Conservation (phyloP, 2,888 invertebrate genomes). For the Netelia fuscicornis region DNA sequence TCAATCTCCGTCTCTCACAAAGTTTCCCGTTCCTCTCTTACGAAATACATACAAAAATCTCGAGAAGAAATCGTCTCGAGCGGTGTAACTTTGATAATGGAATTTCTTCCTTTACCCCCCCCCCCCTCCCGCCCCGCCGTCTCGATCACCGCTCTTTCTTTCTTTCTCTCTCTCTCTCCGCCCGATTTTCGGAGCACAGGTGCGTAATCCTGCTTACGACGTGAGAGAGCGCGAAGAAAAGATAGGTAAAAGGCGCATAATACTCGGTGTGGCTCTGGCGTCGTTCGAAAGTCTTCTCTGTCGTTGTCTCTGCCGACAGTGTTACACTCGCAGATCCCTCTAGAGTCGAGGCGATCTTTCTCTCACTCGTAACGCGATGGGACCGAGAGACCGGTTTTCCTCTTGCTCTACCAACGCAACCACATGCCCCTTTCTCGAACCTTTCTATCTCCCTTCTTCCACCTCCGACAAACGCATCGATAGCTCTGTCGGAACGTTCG, state of each 20-base stretch:
- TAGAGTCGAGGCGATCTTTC: conserved; percentile 9
- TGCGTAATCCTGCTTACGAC: conserved; percentile 1
- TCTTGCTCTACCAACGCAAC: conserved; percentile 13
- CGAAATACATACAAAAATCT: not conserved
- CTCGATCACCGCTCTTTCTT: conserved; percentile 20
- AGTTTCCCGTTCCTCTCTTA: no score
- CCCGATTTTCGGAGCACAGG: not conserved
- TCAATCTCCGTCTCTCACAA: not conserved
- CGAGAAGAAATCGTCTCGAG: conserved; percentile 28
- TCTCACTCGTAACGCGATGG: conserved; percentile 25
- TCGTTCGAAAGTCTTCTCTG: conserved; percentile 20
- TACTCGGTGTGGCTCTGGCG: not conserved
- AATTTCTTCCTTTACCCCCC: conserved; percentile 55
- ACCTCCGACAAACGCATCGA: conserved; percentile 20
- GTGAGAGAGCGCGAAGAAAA: conserved; percentile 8
- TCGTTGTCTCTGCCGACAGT: conserved; percentile 17
- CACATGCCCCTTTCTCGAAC: conserved; percentile 17
- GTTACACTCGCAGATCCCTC: conserved; percentile 19
- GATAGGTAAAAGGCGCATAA: conserved; percentile 30
- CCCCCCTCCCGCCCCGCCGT: not conserved
- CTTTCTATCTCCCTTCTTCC: conserved; percentile 23
- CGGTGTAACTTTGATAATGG: conserved; percentile 14
- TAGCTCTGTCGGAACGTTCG: conserved; percentile 17
- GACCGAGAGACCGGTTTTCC: conserved; percentile 74
- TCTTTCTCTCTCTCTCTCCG: conserved; percentile 25